Evolutionary conservation across 1,140 invertebrate species (phyloP), one percentile per base, ranked within the genome.

Genomic region (Danaus melanippus): DNA sequence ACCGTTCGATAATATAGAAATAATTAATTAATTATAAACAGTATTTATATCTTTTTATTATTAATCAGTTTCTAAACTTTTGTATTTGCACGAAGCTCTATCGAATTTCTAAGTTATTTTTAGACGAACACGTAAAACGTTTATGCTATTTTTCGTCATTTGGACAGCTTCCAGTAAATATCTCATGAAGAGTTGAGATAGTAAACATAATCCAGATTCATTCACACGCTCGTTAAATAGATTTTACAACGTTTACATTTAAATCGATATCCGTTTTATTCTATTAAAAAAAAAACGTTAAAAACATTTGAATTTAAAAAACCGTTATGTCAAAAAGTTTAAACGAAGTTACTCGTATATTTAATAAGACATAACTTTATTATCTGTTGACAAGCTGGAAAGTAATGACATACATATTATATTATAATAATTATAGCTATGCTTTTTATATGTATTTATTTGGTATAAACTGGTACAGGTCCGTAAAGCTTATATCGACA

Each of bases 81-180:
- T 32, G 21, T 32, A 3, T 32, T 32, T 32, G 21, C 21, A 32
- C 21, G 6, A 32, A 32, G 21, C 21, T 32, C 21, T 32, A 46
- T 15, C 40, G 17, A 52, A 61, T 70, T 67, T 65, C 53, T 42
- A 46, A 58, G 68, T 72, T 76, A 76, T 76, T 74, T 64, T 64
- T 69, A 64, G 21, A 69, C 69, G 11, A 55, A 60, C 71, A 67
- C 21, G 65, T 66, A 69, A 74, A 77, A 76, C 65, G 71, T 73
- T 67, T 64, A 50, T 57, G 60, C 56, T 58, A 53, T 56, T 64
- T 49, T 66, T 41, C 62, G 68, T 57, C 46, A 66, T 73, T 79
- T 80, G 77, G 77, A 74, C 12, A 64, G 17, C 55, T 69, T 78
- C 77, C 77, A 80, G 74, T 67, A 61, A 74, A 73, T 67, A 69